A percentile compares a stretch with the other conserved stretches of the same genome.
phyloP scores from a whole-genome alignment of 2,797 vertebrate genomes.

The Ciconia nigra region DNA sequence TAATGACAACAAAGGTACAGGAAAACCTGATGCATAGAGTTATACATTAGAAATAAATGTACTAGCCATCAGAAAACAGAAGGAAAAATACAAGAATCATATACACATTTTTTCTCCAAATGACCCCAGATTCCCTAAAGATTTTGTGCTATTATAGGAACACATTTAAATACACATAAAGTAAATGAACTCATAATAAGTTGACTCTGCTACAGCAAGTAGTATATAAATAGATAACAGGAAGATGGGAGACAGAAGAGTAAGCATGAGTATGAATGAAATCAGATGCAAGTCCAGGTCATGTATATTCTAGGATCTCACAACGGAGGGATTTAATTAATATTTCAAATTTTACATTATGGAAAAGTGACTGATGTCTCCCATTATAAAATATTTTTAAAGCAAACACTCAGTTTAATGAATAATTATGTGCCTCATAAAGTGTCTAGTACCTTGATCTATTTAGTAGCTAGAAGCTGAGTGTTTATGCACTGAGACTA shows the following conservation, averaged over 20 bases:
- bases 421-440: background rate
- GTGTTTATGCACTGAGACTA: background rate
- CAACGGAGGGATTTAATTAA: background rate
- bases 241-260: background rate
- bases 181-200: conserved; percentile 50
- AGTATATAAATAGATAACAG: background rate
- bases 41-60: background rate
- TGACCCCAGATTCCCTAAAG: conserved; percentile 25
- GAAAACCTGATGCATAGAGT: background rate
- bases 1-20: background rate
- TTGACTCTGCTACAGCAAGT: background rate
- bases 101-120: conserved; percentile 29
- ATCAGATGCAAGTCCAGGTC: background rate
- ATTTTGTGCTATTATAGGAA: conserved; percentile 47
- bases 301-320: background rate
- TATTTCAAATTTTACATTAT: background rate
- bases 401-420: background rate
- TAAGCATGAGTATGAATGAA: background rate
- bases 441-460: background rate
- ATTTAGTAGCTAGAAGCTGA: background rate
- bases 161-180: conserved; percentile 56
- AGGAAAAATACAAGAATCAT: conserved; percentile 23
- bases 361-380: background rate
- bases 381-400: background rate
- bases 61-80: conserved; percentile 6